These are phyloP conservation scores for Nestor notabilis DNA, from an alignment of 2,113 vertebrate species.

Conservation along the genomic window DNA sequence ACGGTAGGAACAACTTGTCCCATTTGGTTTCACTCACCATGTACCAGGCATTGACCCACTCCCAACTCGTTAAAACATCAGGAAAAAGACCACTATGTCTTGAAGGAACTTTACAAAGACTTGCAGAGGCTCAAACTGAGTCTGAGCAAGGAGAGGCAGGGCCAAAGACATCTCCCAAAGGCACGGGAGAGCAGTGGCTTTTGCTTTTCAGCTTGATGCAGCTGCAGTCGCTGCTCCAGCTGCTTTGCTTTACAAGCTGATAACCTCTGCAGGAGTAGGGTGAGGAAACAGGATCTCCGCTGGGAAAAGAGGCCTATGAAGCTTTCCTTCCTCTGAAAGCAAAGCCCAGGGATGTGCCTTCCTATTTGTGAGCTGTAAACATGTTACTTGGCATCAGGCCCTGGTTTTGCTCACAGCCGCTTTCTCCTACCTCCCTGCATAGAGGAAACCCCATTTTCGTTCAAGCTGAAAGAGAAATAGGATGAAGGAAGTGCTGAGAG, in stretches of 20 bases:
- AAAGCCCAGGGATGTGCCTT: background rate
- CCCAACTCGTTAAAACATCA: background rate
- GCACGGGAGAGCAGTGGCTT: fast-evolving
- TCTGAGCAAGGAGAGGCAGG: background rate
- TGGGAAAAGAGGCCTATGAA: background rate
- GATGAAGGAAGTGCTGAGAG: background rate
- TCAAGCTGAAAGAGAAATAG: background rate
- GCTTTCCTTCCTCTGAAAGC: background rate
- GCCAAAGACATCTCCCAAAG: background rate
- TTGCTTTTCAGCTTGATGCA: background rate
- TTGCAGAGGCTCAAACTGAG: background rate
- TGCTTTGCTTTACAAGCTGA: background rate
- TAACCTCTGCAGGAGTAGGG: background rate
- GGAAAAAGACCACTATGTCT: background rate
- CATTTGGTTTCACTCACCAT: fast-evolving
- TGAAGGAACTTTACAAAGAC: background rate
- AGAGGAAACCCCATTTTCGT: background rate
- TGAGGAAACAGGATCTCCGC: background rate
- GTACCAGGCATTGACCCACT: background rate
- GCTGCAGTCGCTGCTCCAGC: background rate
- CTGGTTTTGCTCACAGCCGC: background rate
- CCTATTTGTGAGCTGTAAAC: background rate
- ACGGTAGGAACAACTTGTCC: fast-evolving
- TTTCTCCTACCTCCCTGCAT: fast-evolving
- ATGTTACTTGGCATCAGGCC: background rate